Base-by-base conservation (phyloP, 2,113 vertebrate genomes). In the Dicrurus megarhynchus region DNA sequence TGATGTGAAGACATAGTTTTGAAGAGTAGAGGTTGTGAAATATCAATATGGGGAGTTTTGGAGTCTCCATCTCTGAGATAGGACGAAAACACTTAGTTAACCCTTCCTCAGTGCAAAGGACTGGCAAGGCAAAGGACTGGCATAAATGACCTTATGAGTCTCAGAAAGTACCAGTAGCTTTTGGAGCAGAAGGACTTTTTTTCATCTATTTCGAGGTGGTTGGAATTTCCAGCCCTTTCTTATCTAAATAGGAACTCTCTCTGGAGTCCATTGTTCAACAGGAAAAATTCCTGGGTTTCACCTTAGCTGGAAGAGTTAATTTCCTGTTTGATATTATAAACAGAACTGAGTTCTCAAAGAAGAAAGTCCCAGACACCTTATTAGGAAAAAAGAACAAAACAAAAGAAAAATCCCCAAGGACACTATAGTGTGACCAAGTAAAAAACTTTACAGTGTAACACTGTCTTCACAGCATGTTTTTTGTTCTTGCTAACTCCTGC, bases 211-310 rank as follows among this genome's bases (percentile, higher is more conserved):
- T 86, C 81, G 89, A 89, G 64, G 59, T 64, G 37, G 21, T 35
- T 83, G 79, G 76, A 92, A 75, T 95, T 95, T 89, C 84, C 93
- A 96, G 49, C 59, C 30, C 33, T 75, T 94, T 96, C 60, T 93
- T 93, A 69, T 57, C 88, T 85, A 56, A 85, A 90, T 47, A 85
- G 67, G 56, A 93, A 37, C 79, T 89, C 32, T 44, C 68, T 87
- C 37, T 80, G 49, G 56, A 78, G 30, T 68, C 16, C 50, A 74
- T 90, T 94, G 82, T 90, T 93, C 27, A 64, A 67, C 71, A 78
- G 50, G 60, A 87, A 95, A 92, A 92, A 90, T 55, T 93, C 60
- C 64, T 78, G 37, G 17, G 57, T 93, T 95, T 96, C 67, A 87
- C 91, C 57, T 86, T 63, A 71, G 68, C 28, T 79, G 59, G 35